A percentile compares a stretch with the other conserved stretches of the same genome.
phyloP scores from a whole-genome alignment of 1,140 invertebrate genomes.

The Dinoponera quadriceps region DNA sequence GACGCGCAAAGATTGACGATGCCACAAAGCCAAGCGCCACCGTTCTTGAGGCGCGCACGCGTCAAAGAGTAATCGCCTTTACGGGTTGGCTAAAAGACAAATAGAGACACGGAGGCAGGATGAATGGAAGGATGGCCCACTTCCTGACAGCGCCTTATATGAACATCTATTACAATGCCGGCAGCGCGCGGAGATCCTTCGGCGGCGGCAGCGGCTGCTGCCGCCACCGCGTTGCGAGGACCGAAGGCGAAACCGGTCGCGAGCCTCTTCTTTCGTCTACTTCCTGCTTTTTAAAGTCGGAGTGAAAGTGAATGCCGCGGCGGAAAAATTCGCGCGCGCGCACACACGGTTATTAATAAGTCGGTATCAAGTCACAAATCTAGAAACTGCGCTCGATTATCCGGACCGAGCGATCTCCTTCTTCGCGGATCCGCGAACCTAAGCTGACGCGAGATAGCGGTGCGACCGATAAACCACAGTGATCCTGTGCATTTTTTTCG shows the following conservation, averaged over 20 bases:
- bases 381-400: slow-evolving; percentile 24
- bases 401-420: background rate
- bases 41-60: background rate
- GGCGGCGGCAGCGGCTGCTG: background rate
- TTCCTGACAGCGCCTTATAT: slow-evolving; percentile 56
- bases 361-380: slow-evolving; percentile 46
- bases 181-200: slow-evolving; percentile 31
- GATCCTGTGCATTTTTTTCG: background rate
- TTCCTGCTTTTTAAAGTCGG: slow-evolving; percentile 56
- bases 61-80: slow-evolving; percentile 37
- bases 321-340: slow-evolving; percentile 45
- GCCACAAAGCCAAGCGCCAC: background rate
- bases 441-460: background rate
- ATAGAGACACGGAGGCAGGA: slow-evolving; percentile 46
- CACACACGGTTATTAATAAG: slow-evolving; percentile 49
- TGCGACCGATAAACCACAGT: no score
- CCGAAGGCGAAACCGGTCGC: slow-evolving; percentile 58
- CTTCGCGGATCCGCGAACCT: background rate
- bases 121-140: slow-evolving; percentile 58
- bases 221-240: slow-evolving; percentile 23
- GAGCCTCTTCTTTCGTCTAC: slow-evolving; percentile 58
- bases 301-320: slow-evolving; percentile 55
- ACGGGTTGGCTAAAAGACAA: slow-evolving; percentile 45
- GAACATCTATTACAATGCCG: slow-evolving; percentile 61
- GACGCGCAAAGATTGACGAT: slow-evolving; percentile 16